Conservation (phyloP, 35 echinoderm and acorn worm species). For the Anneissia japonica region DNA sequence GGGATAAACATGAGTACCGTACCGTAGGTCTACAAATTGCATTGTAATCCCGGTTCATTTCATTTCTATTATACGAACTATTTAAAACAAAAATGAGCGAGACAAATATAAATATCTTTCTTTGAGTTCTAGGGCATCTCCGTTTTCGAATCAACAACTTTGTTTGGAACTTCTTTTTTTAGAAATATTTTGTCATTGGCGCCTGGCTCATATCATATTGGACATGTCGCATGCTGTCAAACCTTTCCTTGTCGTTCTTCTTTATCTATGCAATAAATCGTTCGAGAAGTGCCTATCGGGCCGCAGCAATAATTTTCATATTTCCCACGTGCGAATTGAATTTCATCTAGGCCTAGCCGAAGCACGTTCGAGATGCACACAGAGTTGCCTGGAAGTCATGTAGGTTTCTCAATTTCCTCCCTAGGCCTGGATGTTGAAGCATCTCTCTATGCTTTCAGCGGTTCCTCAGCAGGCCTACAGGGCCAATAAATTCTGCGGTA, state of each 20-base stretch:
- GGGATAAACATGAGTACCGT: too few relatives aligned
- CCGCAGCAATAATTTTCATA: not conserved
- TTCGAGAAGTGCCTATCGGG: not conserved
- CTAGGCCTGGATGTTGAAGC: not conserved
- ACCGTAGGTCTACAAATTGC: too few relatives aligned
- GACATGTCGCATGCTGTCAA: not conserved
- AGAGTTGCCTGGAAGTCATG: not conserved
- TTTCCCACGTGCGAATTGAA: not conserved
- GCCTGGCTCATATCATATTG: not conserved
- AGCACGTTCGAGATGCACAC: not conserved
- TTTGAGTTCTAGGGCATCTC: too few relatives aligned
- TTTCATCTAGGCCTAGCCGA: not conserved
- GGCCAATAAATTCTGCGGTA: not conserved
- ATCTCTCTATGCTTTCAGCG: not conserved
- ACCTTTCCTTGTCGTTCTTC: not conserved
- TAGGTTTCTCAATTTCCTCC: constrained; percentile 1
- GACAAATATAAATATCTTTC: too few relatives aligned
- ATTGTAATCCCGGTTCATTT: too few relatives aligned
- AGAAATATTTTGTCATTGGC: too few relatives aligned
- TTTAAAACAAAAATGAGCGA: too few relatives aligned
- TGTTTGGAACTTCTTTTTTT: too few relatives aligned
- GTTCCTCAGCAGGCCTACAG: not conserved
- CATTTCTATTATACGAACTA: too few relatives aligned
- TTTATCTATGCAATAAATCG: not conserved
- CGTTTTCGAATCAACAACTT: too few relatives aligned